Evolutionary conservation across 1,140 invertebrate species (phyloP).

Genomic region (Anastrepha obliqua): DNA sequence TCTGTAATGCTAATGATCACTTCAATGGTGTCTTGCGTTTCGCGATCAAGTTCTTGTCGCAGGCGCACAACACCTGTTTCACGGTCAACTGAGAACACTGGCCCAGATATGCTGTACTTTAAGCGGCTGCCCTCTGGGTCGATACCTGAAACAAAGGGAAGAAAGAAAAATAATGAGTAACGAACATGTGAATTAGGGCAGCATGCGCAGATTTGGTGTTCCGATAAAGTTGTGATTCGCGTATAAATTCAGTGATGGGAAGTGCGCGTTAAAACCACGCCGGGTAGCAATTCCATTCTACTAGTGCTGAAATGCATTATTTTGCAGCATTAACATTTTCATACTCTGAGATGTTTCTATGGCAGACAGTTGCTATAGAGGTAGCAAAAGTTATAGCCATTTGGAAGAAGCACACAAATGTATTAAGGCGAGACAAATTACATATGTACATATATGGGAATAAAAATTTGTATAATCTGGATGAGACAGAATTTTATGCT

Average conservation of each 20-base stretch:
- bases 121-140: constrained; percentile 85
- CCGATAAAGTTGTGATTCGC: not conserved
- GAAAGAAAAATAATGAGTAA: not conserved
- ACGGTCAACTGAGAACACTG: constrained; percentile 86
- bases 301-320: too few relatives aligned
- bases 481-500: too few relatives aligned
- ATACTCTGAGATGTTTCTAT: too few relatives aligned
- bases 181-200: constrained; percentile 52
- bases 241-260: not conserved
- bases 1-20: constrained; percentile 90
- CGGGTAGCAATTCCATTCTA: too few relatives aligned
- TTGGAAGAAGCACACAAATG: too few relatives aligned
- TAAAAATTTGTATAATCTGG: too few relatives aligned
- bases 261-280: not conserved
- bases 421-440: too few relatives aligned
- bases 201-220: not conserved
- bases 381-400: too few relatives aligned
- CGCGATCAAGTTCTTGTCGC: constrained; percentile 84
- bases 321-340: too few relatives aligned
- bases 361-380: too few relatives aligned
- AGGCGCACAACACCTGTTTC: constrained; percentile 85
- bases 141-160: constrained; percentile 73
- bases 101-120: constrained; percentile 87
- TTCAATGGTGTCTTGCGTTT: constrained; percentile 82
- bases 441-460: too few relatives aligned